Percentiles rank a stretch among this genome's conserved stretches.
Evolutionary conservation across 2,113 vertebrate species (phyloP).

Genomic region (Menura novaehollandiae): DNA sequence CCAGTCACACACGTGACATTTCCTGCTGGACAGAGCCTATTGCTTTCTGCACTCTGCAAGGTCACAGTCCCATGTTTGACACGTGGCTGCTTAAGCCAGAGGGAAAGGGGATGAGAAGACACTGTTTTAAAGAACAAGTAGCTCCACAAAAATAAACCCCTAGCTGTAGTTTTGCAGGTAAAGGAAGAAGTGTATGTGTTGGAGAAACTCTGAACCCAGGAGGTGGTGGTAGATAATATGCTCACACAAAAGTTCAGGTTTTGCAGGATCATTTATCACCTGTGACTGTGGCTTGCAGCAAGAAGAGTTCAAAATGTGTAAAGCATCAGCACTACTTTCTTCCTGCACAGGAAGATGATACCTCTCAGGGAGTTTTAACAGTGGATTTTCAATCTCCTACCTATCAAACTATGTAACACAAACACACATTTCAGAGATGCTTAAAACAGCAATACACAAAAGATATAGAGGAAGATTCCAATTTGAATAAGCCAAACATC

Average conservation of each 20-base stretch:
- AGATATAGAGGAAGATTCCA: background rate
- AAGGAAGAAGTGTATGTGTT: background rate
- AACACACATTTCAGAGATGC: background rate
- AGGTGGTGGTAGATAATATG: background rate
- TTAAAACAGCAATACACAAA: background rate
- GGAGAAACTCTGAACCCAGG: background rate
- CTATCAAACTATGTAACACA: background rate
- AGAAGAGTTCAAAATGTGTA: background rate
- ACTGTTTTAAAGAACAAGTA: background rate
- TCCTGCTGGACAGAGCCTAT: background rate
- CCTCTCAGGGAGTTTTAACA: background rate
- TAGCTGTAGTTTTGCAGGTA: background rate
- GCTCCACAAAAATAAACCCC: background rate
- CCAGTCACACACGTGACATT: background rate
- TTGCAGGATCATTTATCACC: slow-evolving; percentile 18
- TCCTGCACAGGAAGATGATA: background rate
- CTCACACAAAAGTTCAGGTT: background rate
- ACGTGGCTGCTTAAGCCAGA: background rate
- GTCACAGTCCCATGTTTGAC: background rate
- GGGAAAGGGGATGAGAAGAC: background rate
- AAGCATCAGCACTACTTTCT: background rate
- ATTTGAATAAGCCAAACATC: background rate
- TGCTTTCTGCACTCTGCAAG: too few relatives aligned
- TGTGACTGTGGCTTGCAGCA: background rate
- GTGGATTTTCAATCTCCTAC: background rate